Evolutionary conservation across 2,113 vertebrate genomes (phyloP).

Genomic region (Brienomyrus brachyistius): DNA sequence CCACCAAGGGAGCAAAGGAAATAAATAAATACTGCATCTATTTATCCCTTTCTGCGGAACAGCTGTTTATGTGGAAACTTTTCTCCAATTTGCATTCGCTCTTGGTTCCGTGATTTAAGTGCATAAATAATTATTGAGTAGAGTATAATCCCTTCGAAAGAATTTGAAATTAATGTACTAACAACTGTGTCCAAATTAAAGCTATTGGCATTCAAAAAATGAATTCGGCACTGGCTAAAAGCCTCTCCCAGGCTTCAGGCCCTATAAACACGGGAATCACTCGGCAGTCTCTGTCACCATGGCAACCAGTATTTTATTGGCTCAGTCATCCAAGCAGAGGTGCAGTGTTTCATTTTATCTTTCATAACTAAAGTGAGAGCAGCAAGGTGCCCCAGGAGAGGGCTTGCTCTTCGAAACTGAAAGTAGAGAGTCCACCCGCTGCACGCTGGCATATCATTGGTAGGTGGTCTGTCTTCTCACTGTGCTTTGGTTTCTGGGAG

Average conservation of each 20-base stretch:
- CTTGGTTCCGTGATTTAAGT: slow-evolving; percentile 48
- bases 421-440: slow-evolving; percentile 8
- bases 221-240: slow-evolving; percentile 43
- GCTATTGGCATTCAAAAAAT: slow-evolving; percentile 39
- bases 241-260: slow-evolving; percentile 27
- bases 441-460: slow-evolving; percentile 16
- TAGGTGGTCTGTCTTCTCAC: background rate
- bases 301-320: slow-evolving; percentile 56
- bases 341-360: slow-evolving; percentile 55
- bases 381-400: slow-evolving; percentile 33
- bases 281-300: slow-evolving; percentile 58
- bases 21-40: slow-evolving; percentile 1
- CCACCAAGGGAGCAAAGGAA: background rate
- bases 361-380: slow-evolving; percentile 45
- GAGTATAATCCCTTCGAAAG: slow-evolving; percentile 50
- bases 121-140: slow-evolving; percentile 56
- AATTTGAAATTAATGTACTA: slow-evolving; percentile 49
- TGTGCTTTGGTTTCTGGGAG: background rate
- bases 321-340: slow-evolving; percentile 47
- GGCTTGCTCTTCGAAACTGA: slow-evolving; percentile 24
- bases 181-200: slow-evolving; percentile 47
- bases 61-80: slow-evolving; percentile 43
- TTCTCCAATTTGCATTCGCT: slow-evolving; percentile 36
- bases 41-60: slow-evolving; percentile 36
- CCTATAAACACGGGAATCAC: slow-evolving; percentile 44